Conservation (phyloP, 2,888 invertebrate genomes). For the Autographa gamma region DNA sequence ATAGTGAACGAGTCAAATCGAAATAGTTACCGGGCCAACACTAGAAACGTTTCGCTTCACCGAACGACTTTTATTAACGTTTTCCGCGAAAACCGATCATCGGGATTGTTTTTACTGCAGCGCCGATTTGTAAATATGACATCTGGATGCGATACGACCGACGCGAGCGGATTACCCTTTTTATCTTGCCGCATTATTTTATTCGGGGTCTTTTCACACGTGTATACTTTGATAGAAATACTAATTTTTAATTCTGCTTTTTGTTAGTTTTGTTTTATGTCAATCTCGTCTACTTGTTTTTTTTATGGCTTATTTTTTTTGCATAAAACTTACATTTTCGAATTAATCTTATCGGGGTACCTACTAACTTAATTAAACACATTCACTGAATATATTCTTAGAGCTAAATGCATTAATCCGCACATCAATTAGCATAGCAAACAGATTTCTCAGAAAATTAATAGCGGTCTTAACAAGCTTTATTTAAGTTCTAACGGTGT, state of each 20-base stretch:
- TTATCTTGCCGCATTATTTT: slow-evolving; percentile 10
- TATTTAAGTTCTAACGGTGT: slow-evolving; percentile 28
- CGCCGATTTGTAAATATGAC: slow-evolving; percentile 60
- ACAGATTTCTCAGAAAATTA: slow-evolving; percentile 27
- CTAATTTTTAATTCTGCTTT: slow-evolving; percentile 4
- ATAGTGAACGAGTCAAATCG: slow-evolving; percentile 32
- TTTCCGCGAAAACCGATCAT: slow-evolving; percentile 69
- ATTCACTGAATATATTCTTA: slow-evolving; percentile 24
- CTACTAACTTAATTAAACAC: slow-evolving; percentile 13
- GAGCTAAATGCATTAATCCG: slow-evolving; percentile 26
- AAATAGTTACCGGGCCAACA: slow-evolving; percentile 29
- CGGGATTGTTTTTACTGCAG: slow-evolving; percentile 65
- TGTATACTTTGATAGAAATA: slow-evolving; percentile 14
- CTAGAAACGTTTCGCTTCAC: slow-evolving; percentile 63
- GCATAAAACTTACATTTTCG: not conserved
- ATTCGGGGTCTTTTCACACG: slow-evolving; percentile 8
- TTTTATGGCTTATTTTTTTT: not conserved
- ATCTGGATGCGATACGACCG: slow-evolving; percentile 42
- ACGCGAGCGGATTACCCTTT: slow-evolving; percentile 22
- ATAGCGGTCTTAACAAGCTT: slow-evolving; percentile 14
- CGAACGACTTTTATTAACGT: slow-evolving; percentile 71
- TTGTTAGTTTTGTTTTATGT: not conserved
- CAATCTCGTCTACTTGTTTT: not conserved
- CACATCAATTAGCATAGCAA: slow-evolving; percentile 31
- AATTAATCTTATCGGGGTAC: not conserved